These are phyloP conservation scores for Lithobates pipiens DNA, from an alignment of 2,797 vertebrate genomes.

Conservation along the genomic window DNA sequence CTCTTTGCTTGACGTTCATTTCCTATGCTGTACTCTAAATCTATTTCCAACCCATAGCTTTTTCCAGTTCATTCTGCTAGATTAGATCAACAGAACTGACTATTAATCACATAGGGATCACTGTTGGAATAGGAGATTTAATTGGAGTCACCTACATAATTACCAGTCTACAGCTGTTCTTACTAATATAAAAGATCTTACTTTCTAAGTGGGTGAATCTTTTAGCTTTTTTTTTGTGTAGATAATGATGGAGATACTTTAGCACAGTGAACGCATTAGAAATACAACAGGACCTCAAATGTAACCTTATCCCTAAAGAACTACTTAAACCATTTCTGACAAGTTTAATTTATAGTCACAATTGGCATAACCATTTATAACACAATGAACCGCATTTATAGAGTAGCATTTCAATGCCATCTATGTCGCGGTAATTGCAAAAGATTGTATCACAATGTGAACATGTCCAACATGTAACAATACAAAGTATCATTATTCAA, in stretches of 20 bases:
- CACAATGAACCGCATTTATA: background rate
- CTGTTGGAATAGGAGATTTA: no score
- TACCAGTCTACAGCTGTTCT: background rate
- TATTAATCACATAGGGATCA: no score
- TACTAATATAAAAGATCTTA: background rate
- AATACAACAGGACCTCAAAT: background rate
- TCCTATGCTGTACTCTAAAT: no score
- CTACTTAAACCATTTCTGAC: background rate
- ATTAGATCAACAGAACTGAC: no score
- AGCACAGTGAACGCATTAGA: background rate
- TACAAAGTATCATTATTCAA: slow-evolving; percentile 27
- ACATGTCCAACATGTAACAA: slow-evolving; percentile 1
- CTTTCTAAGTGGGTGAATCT: background rate
- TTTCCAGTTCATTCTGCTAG: no score
- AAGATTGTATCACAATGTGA: slow-evolving; percentile 32
- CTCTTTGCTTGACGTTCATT: background rate
- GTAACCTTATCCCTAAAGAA: background rate
- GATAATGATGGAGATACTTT: background rate
- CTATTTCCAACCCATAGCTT: no score
- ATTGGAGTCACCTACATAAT: no score
- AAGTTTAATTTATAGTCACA: background rate
- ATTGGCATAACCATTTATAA: background rate
- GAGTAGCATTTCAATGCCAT: background rate
- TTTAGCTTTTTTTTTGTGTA: background rate
- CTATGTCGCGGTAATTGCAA: slow-evolving; percentile 9